These are phyloP conservation scores for Whitmania pigra DNA, from an alignment of 1,140 invertebrate species.

Conservation along the genomic window DNA sequence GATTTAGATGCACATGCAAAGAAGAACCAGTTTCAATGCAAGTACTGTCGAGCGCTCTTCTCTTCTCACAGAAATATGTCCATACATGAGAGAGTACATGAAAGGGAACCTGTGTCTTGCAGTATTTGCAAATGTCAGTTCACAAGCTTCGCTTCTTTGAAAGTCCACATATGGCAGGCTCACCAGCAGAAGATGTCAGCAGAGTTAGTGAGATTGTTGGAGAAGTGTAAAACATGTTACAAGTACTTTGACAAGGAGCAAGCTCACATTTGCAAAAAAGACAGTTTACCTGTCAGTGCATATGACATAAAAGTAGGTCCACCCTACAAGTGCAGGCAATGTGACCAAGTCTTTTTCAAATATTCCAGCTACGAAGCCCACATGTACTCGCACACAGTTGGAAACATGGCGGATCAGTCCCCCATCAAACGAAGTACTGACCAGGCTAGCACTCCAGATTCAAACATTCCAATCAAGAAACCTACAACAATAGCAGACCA, in stretches of 20 bases:
- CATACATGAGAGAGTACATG: constrained; percentile 12
- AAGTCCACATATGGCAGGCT: constrained; percentile 16
- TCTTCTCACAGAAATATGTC: constrained; percentile 1
- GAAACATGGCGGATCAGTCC: background rate
- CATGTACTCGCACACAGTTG: background rate
- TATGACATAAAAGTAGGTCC: background rate
- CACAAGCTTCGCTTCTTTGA: constrained; percentile 11
- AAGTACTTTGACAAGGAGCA: constrained; percentile 1
- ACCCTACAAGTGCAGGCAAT: constrained; percentile 11
- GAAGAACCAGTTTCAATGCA: constrained; percentile 8
- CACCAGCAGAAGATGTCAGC: constrained; percentile 10
- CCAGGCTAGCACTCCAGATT: background rate
- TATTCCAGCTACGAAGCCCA: constrained; percentile 17
- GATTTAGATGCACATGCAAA: background rate
- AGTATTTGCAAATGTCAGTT: constrained; percentile 5
- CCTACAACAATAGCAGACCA: background rate
- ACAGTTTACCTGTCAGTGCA: background rate
- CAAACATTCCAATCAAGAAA: background rate
- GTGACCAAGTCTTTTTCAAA: constrained; percentile 9
- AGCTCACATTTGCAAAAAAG: background rate
- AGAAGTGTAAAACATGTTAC: constrained; percentile 9
- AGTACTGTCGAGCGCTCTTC: constrained; percentile 7
- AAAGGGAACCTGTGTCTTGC: constrained; percentile 3
- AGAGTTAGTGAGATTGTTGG: background rate
- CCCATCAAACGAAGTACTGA: background rate